phyloP scores from a whole-genome alignment of 2,113 vertebrate genomes.

The Leuciscus idus region DNA sequence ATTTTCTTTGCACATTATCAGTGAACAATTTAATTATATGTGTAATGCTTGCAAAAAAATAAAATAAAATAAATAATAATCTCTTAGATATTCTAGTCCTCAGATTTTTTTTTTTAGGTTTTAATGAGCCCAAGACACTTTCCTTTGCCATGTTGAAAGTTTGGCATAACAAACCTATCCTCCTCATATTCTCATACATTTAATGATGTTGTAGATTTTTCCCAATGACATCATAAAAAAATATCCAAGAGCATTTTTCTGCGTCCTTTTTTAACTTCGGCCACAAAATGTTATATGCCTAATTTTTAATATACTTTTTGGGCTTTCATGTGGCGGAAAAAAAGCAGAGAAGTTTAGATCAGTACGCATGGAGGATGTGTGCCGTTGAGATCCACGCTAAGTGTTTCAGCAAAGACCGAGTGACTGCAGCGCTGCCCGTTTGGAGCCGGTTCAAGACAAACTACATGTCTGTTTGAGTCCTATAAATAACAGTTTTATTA shows the following conservation, averaged over 20 bases:
- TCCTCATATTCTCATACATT: slow-evolving; percentile 58
- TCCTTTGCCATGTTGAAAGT: slow-evolving; percentile 64
- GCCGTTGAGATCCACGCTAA: slow-evolving; percentile 48
- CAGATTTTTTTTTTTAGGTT: slow-evolving; percentile 57
- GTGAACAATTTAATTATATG: not conserved
- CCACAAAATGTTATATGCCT: slow-evolving; percentile 69
- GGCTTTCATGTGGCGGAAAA: slow-evolving; percentile 68
- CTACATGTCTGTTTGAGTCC: slow-evolving; percentile 76
- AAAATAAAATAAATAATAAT: too few relatives aligned
- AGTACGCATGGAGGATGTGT: slow-evolving; percentile 54
- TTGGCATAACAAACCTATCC: slow-evolving; percentile 66
- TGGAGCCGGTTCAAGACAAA: slow-evolving; percentile 77
- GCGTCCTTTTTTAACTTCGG: slow-evolving; percentile 47
- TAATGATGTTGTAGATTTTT: slow-evolving; percentile 73
- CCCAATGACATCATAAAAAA: slow-evolving; percentile 73
- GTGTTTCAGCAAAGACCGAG: slow-evolving; percentile 62
- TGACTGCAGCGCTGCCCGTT: slow-evolving; percentile 35
- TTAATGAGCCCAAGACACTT: slow-evolving; percentile 70
- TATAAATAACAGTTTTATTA: slow-evolving; percentile 81
- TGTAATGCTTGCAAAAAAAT: not conserved
- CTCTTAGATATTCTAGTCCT: not conserved
- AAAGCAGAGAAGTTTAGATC: slow-evolving; percentile 61
- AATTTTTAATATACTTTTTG: slow-evolving; percentile 64
- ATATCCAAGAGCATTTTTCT: slow-evolving; percentile 63
- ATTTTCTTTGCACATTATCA: not conserved